These are phyloP conservation scores for Enteromius radiatus DNA, from an alignment of 2,797 vertebrate genomes.

Conservation along the genomic window DNA sequence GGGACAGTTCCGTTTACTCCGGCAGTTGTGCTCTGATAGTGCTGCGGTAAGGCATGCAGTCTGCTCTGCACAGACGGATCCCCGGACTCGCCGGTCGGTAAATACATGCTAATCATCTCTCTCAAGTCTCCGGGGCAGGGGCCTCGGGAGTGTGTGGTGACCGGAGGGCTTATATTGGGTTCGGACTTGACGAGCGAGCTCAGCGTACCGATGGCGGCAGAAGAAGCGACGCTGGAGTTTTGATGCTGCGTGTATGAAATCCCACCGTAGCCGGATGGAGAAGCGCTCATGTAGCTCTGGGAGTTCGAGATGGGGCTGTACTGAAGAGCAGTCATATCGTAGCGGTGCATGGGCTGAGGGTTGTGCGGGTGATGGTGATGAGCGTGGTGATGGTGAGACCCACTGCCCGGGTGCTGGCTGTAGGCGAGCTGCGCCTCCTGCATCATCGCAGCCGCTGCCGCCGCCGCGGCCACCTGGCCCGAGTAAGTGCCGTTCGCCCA, in stretches of 20 bases:
- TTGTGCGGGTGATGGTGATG: constrained; percentile 91
- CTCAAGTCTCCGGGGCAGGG: constrained; percentile 94
- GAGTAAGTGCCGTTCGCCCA: constrained; percentile 94
- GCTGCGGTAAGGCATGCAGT: constrained; percentile 92
- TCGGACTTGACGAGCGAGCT: constrained; percentile 93
- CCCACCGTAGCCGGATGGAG: constrained; percentile 91
- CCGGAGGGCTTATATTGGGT: constrained; percentile 90
- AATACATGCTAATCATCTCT: constrained; percentile 98
- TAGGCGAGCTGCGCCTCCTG: constrained; percentile 96
- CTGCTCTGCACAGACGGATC: constrained; percentile 86
- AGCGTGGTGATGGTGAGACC: constrained; percentile 82
- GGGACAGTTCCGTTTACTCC: constrained; percentile 94
- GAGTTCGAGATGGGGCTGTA: constrained; percentile 94
- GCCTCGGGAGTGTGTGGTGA: constrained; percentile 82
- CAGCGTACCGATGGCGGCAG: constrained; percentile 85
- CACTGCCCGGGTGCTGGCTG: constrained; percentile 89
- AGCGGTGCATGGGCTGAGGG: constrained; percentile 89
- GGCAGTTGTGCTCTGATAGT: constrained; percentile 90
- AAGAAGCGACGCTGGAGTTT: constrained; percentile 82
- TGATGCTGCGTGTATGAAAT: constrained; percentile 86
- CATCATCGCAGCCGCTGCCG: constrained; percentile 95
- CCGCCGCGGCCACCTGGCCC: constrained; percentile 91
- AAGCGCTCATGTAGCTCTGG: constrained; percentile 94
- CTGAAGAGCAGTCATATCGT: constrained; percentile 90
- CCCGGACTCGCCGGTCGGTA: constrained; percentile 85